A percentile compares a stretch with the other conserved stretches of the same genome.
Conservation (phyloP, 2,113 vertebrate species). For the Dicrurus megarhynchus region DNA sequence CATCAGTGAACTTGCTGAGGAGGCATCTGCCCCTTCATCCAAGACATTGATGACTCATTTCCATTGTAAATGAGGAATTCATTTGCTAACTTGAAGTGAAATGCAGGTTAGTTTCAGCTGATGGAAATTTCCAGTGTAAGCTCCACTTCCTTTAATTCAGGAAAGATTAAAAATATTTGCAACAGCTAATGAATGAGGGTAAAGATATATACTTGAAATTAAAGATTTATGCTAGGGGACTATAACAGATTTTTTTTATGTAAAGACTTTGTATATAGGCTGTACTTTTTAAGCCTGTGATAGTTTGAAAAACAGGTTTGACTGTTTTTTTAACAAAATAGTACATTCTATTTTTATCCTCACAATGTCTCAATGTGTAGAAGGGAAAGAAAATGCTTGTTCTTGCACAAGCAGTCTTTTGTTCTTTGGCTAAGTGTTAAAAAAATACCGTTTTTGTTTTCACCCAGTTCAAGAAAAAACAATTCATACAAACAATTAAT, state of each 20-base stretch:
- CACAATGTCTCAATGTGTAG: background rate
- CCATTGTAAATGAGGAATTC: background rate
- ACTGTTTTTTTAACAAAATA: background rate
- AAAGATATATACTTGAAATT: background rate
- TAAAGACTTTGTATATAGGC: fast-evolving
- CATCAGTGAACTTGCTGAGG: background rate
- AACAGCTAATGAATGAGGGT: background rate
- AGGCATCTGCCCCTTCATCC: background rate
- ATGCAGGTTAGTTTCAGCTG: background rate
- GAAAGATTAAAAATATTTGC: background rate
- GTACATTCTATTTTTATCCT: background rate
- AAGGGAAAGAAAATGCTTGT: background rate
- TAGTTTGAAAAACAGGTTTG: background rate
- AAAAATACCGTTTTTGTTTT: background rate
- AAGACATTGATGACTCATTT: background rate
- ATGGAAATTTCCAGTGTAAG: background rate
- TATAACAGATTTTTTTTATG: background rate
- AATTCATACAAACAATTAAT: background rate
- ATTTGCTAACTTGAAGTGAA: background rate
- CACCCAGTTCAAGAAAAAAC: background rate
- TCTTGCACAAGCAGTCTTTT: background rate
- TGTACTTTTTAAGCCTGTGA: background rate
- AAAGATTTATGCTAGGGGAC: background rate
- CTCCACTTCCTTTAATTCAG: background rate
- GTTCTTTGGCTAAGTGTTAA: background rate